These are phyloP conservation scores for Chaenocephalus aceratus DNA, from an alignment of 2,113 vertebrate genomes.

Conservation along the genomic window DNA sequence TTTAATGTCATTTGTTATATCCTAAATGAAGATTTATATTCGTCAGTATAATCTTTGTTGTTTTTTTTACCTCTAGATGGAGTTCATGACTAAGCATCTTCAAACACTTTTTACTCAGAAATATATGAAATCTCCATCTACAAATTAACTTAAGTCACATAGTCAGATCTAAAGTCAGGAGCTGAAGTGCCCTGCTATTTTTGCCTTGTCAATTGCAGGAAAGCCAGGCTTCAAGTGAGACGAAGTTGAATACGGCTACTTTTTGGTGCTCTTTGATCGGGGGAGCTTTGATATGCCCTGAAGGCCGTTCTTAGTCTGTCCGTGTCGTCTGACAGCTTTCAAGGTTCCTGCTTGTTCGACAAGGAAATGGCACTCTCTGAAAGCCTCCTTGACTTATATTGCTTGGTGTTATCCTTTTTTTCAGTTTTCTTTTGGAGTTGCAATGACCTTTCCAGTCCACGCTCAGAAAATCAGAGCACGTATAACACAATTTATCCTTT, in stretches of 20 bases:
- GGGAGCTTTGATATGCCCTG: conserved; percentile 41
- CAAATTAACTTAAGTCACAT: background rate
- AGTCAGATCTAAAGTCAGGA: conserved; percentile 9
- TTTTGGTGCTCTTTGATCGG: conserved; percentile 67
- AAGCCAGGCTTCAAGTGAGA: conserved; percentile 28
- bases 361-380: conserved; percentile 27
- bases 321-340: conserved; percentile 20
- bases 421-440: background rate
- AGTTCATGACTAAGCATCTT: background rate
- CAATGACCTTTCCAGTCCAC: conserved; percentile 1
- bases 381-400: conserved; percentile 3
- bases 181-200: conserved; percentile 33
- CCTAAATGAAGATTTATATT: background rate
- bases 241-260: conserved; percentile 18
- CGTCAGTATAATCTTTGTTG: no score
- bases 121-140: background rate
- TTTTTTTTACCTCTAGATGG: no score
- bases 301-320: conserved; percentile 21
- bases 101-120: background rate
- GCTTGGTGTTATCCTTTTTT: background rate
- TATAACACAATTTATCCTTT: background rate
- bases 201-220: conserved; percentile 31
- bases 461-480: conserved; percentile 15
- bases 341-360: conserved; percentile 4
- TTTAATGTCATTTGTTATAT: background rate